Conservation (phyloP, 2,888 invertebrate species). For the Cryptosula pallasiana region DNA sequence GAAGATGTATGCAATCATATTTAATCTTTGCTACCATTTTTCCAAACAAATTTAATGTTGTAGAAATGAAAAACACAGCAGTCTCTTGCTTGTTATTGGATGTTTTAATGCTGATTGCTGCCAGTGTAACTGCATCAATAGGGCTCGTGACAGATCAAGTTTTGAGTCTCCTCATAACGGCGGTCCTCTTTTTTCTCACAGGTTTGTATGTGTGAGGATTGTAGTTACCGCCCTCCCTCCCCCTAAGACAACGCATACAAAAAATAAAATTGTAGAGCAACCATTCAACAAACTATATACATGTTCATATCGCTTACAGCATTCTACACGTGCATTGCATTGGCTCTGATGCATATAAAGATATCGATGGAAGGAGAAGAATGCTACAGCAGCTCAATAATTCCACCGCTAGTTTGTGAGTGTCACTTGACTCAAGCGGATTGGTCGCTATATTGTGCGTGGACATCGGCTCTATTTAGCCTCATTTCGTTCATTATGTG, state of each 20-base stretch:
- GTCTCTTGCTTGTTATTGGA: neutral
- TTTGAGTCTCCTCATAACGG: neutral
- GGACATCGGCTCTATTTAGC: neutral
- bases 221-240: too few species aligned
- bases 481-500: neutral
- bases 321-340: neutral
- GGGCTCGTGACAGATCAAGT: neutral
- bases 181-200: neutral
- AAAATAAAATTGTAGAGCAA: too few species aligned
- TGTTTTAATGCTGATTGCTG: neutral
- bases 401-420: neutral
- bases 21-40: too few species aligned
- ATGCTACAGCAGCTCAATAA: neutral
- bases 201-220: neutral
- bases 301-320: neutral
- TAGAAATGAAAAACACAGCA: slow-evolving; percentile 1
- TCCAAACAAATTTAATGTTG: neutral
- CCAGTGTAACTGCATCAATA: neutral
- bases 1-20: too few species aligned
- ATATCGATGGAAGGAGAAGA: neutral
- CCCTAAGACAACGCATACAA: too few species aligned
- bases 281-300: neutral
- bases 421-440: neutral
- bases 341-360: neutral
- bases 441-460: slow-evolving; percentile 1